Base-by-base conservation (phyloP, 2,888 invertebrate species). In the Octodonta nipae region DNA sequence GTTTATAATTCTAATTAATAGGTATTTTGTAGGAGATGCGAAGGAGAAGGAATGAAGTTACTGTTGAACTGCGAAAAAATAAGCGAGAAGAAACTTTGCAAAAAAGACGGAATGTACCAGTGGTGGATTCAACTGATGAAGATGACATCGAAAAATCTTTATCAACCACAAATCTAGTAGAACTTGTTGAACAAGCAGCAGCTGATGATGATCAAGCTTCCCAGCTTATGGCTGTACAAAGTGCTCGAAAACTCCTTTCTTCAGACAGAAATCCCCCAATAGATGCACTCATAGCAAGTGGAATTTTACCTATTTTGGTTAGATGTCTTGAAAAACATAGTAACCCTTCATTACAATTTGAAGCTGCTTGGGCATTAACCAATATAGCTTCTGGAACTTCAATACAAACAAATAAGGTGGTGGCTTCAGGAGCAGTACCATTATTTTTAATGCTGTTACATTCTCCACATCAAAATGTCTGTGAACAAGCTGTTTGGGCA, bases 401-500 rank as follows among this genome's bases (percentile, higher is more conserved):
- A 5, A 73, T 77, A 48, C 93, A 95, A 66, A 95, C 93, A 30
- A 78, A 67, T 71, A 78, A 84, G 54, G 93, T 95, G 33, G 91
- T 95, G 5, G 73, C 75, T 43, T 88, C 91, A 13, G 93, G 93
- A 27, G 96, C 96, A 26, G 95, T 96, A 34, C 95, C 96, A 33
- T 72, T 86, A 37, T 96, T 98, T 66, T 70, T 98, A 33, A 78
- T 85, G 57, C 72, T 98, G 41, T 70, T 98, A 33, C 73, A 80
- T 61, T 96, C 96, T 17, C 81, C 83, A 22, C 91, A 92, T 60
- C 88, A 91, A 56, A 95, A 92, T 65, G 96, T 98, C 5, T 95
- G 95, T 55, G 96, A 98, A 65, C 98, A 98, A 64, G 93, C 96
- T 5, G 96, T 98, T 4, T 98, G 98, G 98, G 98, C 96, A 8